These are phyloP conservation scores for Platyura marginata DNA, from an alignment of 1,140 invertebrate species.

Conservation along the genomic window DNA sequence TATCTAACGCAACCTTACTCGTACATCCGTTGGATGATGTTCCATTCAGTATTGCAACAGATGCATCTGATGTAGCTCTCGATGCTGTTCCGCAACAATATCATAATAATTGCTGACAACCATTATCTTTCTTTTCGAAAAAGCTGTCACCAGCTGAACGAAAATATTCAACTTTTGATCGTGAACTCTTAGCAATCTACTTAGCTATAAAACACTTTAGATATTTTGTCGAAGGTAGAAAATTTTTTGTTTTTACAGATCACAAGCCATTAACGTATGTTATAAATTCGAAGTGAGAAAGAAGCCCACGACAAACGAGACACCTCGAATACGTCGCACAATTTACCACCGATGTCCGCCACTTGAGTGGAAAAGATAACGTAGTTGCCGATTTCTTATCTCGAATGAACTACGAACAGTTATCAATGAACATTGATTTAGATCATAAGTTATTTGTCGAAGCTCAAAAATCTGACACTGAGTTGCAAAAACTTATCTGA, in stretches of 20 bases:
- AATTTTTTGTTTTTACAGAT: conserved; percentile 19
- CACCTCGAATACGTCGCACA: conserved; percentile 14
- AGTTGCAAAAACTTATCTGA: neutral
- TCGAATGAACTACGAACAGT: conserved; percentile 1
- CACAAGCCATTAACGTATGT: conserved; percentile 22
- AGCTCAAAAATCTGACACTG: neutral
- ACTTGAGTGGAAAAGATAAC: conserved; percentile 14
- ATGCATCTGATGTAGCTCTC: no score
- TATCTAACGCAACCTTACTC: no score
- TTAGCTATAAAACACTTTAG: conserved; percentile 14
- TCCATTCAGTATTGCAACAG: no score
- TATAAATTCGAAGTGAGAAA: conserved; percentile 5
- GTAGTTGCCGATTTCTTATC: conserved; percentile 9
- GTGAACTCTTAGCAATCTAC: conserved; percentile 19
- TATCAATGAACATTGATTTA: neutral
- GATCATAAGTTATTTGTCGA: neutral
- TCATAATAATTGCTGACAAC: no score
- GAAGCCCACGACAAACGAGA: conserved; percentile 6
- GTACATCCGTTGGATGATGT: no score
- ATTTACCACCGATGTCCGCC: conserved; percentile 11
- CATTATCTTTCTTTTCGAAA: conserved; percentile 12
- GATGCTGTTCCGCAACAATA: no score
- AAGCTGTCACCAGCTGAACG: conserved; percentile 7
- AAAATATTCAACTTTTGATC: conserved; percentile 16
- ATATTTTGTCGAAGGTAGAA: conserved; percentile 14